Conservation (phyloP, 2,113 vertebrate genomes). For the Cyrtonyx montezumae region DNA sequence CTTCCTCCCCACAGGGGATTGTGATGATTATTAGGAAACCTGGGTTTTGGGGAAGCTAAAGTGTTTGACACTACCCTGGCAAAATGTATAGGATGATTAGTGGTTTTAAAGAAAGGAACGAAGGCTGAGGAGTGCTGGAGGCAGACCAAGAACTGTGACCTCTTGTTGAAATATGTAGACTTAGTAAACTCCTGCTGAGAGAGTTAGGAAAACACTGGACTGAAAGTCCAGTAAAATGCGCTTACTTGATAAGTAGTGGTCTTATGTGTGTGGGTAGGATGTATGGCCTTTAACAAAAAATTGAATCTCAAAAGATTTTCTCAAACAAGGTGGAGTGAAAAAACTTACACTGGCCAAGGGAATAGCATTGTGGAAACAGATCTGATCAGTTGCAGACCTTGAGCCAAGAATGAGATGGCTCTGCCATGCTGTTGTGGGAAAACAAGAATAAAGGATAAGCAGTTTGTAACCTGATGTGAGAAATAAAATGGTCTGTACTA, state of each 20-base stretch:
- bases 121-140: neutral
- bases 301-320: neutral
- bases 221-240: neutral
- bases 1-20: neutral
- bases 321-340: neutral
- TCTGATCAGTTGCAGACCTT: neutral
- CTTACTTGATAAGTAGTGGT: neutral
- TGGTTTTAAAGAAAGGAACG: neutral
- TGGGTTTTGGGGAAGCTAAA: neutral
- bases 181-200: neutral
- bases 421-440: neutral
- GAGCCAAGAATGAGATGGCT: neutral
- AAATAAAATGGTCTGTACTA: neutral
- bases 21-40: neutral
- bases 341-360: fast-evolving
- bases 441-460: neutral
- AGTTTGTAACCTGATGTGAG: neutral
- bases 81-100: neutral
- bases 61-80: neutral
- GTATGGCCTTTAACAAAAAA: neutral
- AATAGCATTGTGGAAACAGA: neutral
- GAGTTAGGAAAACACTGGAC: neutral
- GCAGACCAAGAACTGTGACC: neutral
- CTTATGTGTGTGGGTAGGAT: neutral
- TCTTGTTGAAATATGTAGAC: neutral